Base-by-base conservation (phyloP, 2,797 vertebrate species). In the Steatocranus sp. region DNA sequence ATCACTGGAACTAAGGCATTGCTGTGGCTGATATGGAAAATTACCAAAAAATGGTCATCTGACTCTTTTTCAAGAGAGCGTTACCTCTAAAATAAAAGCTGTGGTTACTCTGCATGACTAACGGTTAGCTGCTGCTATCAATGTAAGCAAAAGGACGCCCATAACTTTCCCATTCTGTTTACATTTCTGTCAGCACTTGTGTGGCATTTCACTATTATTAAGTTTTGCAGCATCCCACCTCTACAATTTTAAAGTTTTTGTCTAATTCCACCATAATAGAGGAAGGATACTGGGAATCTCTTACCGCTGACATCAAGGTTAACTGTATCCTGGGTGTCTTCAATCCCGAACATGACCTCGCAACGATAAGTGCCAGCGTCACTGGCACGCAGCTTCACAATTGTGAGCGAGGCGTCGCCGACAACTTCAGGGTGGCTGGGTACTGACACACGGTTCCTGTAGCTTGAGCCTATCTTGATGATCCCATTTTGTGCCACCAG, bases 331-430 rank as follows among this genome's bases (percentile, higher is more conserved):
- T 98, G 97, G 0, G 96, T 98, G 94, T 99, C 98, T 90, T 99
- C 98, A 32, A 99, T 98, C 11, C 99, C 98, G 0, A 97, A 97
- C 96, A 99, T 97, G 85, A 99, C 97, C 3, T 99, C 99, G 6
- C 99, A 99, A 83, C 97, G 98, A 91, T 99, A 99, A 30, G 96
- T 96, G 10, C 99, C 99, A 0, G 97, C 96, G 1, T 99, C 99
- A n/a, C 99, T 99, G 11, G 98, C 98, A 0, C 96, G 97, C 54
- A 99, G 95, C 86, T 97, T 98, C 43, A 97, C 97, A 93, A 99
- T 81, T 1, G 97, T 98, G 92, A 99, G 90, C 0, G 99, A 99
- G 76, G 98, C 98, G 0, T 99, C 98, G 0, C 98, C 98, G 0
- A 96, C 95, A 17, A 96, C 96, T 85, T 99, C 98, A 0, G 98